A percentile compares a stretch with the other conserved stretches of the same genome.
Evolutionary conservation across 2,797 vertebrate genomes (phyloP).

Genomic region (Taeniopygia guttata): DNA sequence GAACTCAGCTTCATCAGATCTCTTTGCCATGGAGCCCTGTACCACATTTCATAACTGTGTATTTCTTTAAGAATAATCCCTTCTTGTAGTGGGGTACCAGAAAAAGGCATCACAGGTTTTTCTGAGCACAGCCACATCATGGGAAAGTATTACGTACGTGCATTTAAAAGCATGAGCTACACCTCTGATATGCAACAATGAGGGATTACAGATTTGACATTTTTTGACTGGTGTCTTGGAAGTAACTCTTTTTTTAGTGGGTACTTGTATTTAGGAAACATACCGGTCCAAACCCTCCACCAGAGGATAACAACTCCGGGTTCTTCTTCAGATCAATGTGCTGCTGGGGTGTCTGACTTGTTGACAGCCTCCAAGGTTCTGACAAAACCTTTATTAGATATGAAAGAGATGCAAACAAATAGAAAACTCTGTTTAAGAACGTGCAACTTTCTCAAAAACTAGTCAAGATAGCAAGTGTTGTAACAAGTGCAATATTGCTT

Average conservation of each 20-base stretch:
- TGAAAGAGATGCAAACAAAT: neutral
- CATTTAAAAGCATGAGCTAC: neutral
- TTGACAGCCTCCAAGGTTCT: slow-evolving; percentile 95
- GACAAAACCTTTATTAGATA: slow-evolving; percentile 85
- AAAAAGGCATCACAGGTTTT: neutral
- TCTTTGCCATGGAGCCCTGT: neutral
- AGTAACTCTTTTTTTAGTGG: neutral
- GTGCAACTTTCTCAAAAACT: neutral
- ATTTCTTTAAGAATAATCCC: neutral
- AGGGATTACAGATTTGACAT: neutral
- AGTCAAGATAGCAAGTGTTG: neutral
- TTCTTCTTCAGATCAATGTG: slow-evolving; percentile 84
- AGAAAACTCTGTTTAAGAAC: neutral
- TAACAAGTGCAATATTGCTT: neutral
- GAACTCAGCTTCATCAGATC: neutral
- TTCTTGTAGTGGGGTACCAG: neutral
- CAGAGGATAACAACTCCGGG: slow-evolving; percentile 86
- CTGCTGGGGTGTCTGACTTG: slow-evolving; percentile 95
- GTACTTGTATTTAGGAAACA: slow-evolving; percentile 55
- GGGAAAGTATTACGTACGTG: neutral
- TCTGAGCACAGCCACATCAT: neutral
- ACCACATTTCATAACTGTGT: neutral
- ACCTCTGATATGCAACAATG: neutral
- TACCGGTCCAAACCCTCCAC: slow-evolving; percentile 96
- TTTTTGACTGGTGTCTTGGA: neutral